phyloP scores from a whole-genome alignment of 1,140 invertebrate genomes.

The Habropoda laboriosa region DNA sequence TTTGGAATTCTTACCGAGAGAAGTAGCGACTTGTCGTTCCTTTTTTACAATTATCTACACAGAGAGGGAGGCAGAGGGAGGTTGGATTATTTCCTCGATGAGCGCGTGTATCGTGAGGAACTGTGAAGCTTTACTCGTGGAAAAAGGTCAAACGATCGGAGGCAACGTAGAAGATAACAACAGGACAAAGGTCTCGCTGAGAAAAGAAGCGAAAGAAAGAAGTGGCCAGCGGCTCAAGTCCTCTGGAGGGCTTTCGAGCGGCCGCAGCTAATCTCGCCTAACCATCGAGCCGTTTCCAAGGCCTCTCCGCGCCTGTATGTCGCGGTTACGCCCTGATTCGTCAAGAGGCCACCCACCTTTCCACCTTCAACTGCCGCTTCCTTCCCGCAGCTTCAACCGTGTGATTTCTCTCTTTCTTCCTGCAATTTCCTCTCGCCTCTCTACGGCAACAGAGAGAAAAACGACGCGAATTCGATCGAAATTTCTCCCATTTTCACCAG shows the following conservation, averaged over 20 bases:
- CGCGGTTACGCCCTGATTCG: slow-evolving; percentile 59
- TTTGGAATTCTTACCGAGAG: too few relatives aligned
- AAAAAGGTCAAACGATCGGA: slow-evolving; percentile 25
- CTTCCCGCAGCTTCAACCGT: background rate
- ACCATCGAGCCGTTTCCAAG: slow-evolving; percentile 34
- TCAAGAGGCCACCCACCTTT: too few relatives aligned
- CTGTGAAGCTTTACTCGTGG: too few relatives aligned
- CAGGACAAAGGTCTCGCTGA: slow-evolving; percentile 70
- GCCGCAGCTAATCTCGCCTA: slow-evolving; percentile 52
- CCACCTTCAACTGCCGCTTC: slow-evolving; percentile 6
- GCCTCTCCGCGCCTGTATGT: slow-evolving; percentile 38
- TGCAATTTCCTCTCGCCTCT: background rate
- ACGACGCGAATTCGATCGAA: slow-evolving; percentile 22
- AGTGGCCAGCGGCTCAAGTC: slow-evolving; percentile 73
- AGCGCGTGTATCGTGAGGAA: too few relatives aligned
- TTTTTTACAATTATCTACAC: too few relatives aligned
- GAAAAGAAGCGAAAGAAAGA: slow-evolving; percentile 71
- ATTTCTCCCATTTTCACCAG: background rate
- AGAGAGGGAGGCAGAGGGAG: too few relatives aligned
- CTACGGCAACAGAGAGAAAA: too few relatives aligned
- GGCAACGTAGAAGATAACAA: slow-evolving; percentile 52
- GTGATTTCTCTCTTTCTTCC: background rate
- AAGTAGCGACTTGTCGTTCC: too few relatives aligned
- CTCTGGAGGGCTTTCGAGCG: slow-evolving; percentile 73
- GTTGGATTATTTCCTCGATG: too few relatives aligned